phyloP scores from a whole-genome alignment of 2,888 invertebrate genomes.

The Chydorus sphaericus region DNA sequence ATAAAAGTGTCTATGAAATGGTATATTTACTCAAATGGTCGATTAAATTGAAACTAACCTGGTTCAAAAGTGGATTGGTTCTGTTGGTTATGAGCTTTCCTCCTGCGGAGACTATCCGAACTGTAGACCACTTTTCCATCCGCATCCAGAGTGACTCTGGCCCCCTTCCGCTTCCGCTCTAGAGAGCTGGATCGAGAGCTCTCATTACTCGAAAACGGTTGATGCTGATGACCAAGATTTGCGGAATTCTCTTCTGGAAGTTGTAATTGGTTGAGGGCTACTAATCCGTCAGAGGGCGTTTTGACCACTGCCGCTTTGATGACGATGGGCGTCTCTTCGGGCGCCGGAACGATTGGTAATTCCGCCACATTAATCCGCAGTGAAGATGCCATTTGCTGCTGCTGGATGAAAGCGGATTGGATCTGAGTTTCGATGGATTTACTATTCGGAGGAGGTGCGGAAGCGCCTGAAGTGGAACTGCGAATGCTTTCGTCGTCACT shows the following conservation, averaged over 20 bases:
- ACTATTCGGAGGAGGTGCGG: conserved; percentile 3
- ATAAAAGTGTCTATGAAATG: too few species aligned
- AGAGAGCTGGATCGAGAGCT: conserved; percentile 26
- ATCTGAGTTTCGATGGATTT: conserved; percentile 16
- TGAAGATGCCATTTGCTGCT: neutral
- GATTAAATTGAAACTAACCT: too few species aligned
- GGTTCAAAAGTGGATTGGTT: conserved; percentile 72
- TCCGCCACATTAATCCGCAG: neutral
- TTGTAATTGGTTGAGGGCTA: neutral
- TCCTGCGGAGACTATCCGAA: conserved; percentile 65
- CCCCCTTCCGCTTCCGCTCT: conserved; percentile 44
- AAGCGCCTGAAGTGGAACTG: neutral
- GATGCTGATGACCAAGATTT: neutral
- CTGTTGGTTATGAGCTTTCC: conserved; percentile 33
- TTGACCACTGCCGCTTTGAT: conserved; percentile 13
- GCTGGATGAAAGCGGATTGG: conserved; percentile 14
- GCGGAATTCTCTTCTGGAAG: neutral
- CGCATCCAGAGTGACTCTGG: conserved; percentile 66
- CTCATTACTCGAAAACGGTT: conserved; percentile 9
- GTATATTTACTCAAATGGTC: too few species aligned
- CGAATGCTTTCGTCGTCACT: conserved; percentile 68
- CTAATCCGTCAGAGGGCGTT: neutral
- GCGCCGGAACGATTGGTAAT: neutral
- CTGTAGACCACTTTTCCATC: conserved; percentile 78
- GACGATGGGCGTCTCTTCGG: conserved; percentile 6